These are phyloP conservation scores for Capitulum mitella DNA, from an alignment of 2,888 invertebrate genomes.

Conservation along the genomic window DNA sequence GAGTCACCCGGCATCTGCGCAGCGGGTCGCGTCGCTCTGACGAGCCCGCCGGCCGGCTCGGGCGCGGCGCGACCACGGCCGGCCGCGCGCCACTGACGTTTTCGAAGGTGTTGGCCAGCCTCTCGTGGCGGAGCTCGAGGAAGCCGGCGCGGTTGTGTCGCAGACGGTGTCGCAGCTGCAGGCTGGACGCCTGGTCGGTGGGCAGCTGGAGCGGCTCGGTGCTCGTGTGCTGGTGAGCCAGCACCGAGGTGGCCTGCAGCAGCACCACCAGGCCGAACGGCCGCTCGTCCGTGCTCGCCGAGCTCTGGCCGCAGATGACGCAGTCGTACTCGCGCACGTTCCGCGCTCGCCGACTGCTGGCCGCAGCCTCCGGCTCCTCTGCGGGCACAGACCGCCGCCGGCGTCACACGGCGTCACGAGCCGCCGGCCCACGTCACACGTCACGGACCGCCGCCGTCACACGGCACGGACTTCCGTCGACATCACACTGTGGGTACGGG, in stretches of 20 bases:
- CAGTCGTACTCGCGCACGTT: constrained; percentile 72
- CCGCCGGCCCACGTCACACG: too few relatives aligned
- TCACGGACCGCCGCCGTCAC: too few relatives aligned
- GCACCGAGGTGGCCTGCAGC: constrained; percentile 47
- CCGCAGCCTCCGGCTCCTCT: background rate
- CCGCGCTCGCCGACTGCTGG: constrained; percentile 35
- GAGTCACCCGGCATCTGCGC: too few relatives aligned
- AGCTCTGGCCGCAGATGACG: constrained; percentile 88
- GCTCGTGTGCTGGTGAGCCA: constrained; percentile 27
- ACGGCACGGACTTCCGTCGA: too few relatives aligned
- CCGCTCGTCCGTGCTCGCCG: constrained; percentile 70
- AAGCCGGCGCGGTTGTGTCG: constrained; percentile 18
- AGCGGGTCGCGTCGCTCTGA: too few relatives aligned
- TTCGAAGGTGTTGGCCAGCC: background rate
- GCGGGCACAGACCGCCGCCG: too few relatives aligned
- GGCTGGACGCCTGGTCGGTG: background rate
- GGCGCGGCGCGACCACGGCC: too few relatives aligned
- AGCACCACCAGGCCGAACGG: constrained; percentile 84
- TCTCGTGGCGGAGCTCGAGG: background rate
- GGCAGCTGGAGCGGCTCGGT: constrained; percentile 20
- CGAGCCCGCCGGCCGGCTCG: too few relatives aligned
- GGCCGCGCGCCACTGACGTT: background rate
- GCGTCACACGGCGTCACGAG: too few relatives aligned
- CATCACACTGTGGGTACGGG: too few relatives aligned
- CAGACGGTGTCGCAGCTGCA: constrained; percentile 12